Evolutionary conservation across 2,888 invertebrate species (phyloP).

Genomic region (Latrodectus hesperus): DNA sequence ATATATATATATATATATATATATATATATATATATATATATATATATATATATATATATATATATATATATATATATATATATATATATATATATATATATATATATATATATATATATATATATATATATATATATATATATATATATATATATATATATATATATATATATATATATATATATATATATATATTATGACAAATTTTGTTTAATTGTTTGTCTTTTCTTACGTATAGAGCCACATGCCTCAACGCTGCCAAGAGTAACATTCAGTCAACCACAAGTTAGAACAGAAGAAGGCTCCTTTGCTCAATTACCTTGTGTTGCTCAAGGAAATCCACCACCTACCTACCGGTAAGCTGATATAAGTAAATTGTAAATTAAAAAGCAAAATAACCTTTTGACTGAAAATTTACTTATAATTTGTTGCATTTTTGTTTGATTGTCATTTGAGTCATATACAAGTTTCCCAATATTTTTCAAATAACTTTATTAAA

Average conservation of each 20-base stretch:
- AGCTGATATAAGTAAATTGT: neutral
- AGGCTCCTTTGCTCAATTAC: slow-evolving; percentile 45
- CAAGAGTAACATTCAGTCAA: slow-evolving; percentile 61
- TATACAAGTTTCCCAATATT: too few species aligned
- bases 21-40: too few species aligned
- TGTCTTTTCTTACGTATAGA: slow-evolving; percentile 17
- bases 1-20: too few species aligned
- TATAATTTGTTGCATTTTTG: too few species aligned
- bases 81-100: neutral
- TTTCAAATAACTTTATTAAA: too few species aligned
- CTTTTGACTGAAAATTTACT: too few species aligned
- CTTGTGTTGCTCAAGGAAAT: slow-evolving; percentile 63
- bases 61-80: too few species aligned
- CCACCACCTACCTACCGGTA: slow-evolving; percentile 59
- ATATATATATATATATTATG: neutral
- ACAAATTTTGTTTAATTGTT: neutral
- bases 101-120: too few species aligned
- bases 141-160: too few species aligned
- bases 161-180: too few species aligned
- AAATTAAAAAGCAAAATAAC: neutral
- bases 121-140: neutral
- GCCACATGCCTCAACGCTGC: slow-evolving; percentile 49
- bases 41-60: neutral
- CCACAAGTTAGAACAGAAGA: slow-evolving; percentile 48
- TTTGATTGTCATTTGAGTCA: too few species aligned